Conservation (phyloP, 2,113 vertebrate genomes). For the Onychostruthus taczanowskii region DNA sequence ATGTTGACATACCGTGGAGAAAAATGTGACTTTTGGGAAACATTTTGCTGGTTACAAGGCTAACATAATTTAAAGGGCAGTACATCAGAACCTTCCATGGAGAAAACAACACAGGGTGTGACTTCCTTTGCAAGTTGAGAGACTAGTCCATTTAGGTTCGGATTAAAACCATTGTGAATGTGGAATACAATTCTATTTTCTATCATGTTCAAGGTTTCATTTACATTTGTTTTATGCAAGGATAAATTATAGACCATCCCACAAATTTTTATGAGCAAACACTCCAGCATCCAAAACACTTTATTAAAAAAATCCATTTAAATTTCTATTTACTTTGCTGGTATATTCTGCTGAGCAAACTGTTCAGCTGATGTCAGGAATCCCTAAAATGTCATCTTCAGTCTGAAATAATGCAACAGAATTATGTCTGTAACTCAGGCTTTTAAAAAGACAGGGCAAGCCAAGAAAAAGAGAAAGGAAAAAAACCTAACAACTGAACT, state of each 20-base stretch:
- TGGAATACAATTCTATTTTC: neutral
- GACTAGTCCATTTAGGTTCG: neutral
- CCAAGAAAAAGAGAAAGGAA: neutral
- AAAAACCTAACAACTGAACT: neutral
- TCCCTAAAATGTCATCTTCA: constrained; percentile 20
- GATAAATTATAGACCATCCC: neutral
- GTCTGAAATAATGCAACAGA: constrained; percentile 26
- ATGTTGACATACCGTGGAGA: neutral
- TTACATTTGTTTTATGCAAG: neutral
- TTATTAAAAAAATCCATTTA: neutral
- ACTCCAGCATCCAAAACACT: neutral
- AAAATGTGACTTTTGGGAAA: neutral
- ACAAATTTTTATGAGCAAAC: neutral
- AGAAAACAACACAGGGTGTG: neutral
- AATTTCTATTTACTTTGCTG: neutral
- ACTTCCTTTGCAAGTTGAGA: neutral
- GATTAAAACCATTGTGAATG: neutral
- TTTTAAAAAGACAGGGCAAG: constrained; percentile 26
- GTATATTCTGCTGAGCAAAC: neutral
- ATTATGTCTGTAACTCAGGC: constrained; percentile 28
- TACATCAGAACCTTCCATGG: neutral
- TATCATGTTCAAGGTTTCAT: neutral
- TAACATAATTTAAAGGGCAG: neutral
- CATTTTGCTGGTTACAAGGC: neutral
- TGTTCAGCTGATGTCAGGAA: neutral